These are phyloP conservation scores for Rhizoglyphus robini DNA, from an alignment of 1,140 invertebrate genomes.

Conservation along the genomic window DNA sequence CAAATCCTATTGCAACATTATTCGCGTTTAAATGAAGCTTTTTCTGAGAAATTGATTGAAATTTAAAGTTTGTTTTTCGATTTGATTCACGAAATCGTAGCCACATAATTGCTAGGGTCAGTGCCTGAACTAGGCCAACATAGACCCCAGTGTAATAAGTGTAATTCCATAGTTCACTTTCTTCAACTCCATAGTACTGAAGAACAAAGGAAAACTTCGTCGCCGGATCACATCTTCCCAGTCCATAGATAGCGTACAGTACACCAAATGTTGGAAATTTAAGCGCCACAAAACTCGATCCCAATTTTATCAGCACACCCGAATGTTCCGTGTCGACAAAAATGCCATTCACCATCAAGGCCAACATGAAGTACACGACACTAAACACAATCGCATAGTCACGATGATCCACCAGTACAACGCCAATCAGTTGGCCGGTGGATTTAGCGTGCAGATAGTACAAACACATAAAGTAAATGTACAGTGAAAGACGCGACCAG, in stretches of 20 bases:
- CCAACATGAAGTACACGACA: not conserved
- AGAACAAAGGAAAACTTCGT: not conserved
- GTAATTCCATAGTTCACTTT: not conserved
- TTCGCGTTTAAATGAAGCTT: no score
- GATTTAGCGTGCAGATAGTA: not conserved
- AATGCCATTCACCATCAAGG: not conserved
- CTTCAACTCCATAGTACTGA: not conserved
- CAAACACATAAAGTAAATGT: not conserved
- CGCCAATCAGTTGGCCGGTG: not conserved
- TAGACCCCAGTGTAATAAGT: not conserved
- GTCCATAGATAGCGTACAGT: not conserved
- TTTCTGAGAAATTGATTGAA: not conserved
- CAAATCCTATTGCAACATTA: no score
- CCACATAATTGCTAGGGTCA: not conserved
- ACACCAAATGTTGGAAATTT: not conserved
- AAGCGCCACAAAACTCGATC: not conserved
- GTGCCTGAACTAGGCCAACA: not conserved
- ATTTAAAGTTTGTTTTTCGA: not conserved
- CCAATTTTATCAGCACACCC: not conserved
- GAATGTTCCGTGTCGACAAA: not conserved
- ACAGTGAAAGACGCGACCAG: not conserved
- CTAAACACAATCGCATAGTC: not conserved
- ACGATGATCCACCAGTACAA: not conserved
- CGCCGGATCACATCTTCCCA: not conserved
- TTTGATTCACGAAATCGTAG: not conserved